A percentile compares a stretch with the other conserved stretches of the same genome.
Conservation (phyloP, 2,797 vertebrate species). For the Paramormyrops hopkinsi region DNA sequence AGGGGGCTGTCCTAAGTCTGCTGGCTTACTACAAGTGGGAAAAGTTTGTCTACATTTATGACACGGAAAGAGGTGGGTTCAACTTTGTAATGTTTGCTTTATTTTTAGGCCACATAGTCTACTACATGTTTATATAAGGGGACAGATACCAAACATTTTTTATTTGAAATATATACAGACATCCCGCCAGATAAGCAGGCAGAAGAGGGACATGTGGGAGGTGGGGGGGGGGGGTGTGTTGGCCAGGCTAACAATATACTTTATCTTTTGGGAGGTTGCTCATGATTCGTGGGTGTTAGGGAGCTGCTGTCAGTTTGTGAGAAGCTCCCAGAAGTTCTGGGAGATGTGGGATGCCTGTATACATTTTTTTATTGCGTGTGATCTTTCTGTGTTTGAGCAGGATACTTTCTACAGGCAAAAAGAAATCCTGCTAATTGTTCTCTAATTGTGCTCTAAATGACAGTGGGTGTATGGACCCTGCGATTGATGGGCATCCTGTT, state of each 20-base stretch:
- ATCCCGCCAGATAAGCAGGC: not conserved
- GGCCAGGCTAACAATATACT: not conserved
- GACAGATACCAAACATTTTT: not conserved
- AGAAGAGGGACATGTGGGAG: not conserved
- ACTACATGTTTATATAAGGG: not conserved
- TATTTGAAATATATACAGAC: not conserved
- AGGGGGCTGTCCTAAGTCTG: slow-evolving; percentile 81
- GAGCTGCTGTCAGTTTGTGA: not conserved
- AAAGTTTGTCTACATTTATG: slow-evolving; percentile 95
- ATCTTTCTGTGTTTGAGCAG: not conserved
- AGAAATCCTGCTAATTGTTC: not conserved
- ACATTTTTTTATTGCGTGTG: not conserved
- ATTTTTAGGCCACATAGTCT: not conserved
- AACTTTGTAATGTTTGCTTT: not conserved
- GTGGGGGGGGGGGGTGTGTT: not conserved
- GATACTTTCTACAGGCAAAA: not conserved
- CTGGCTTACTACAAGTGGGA: slow-evolving; percentile 92
- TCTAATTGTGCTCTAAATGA: not conserved
- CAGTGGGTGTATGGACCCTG: not conserved
- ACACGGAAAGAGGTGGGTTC: slow-evolving; percentile 90
- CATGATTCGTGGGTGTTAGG: not conserved
- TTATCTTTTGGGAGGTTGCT: not conserved
- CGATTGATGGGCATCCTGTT: not conserved
- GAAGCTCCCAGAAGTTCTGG: not conserved
- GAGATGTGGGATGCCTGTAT: not conserved